These are phyloP conservation scores for Aphodius granarius DNA, from an alignment of 2,888 invertebrate species.

Conservation along the genomic window DNA sequence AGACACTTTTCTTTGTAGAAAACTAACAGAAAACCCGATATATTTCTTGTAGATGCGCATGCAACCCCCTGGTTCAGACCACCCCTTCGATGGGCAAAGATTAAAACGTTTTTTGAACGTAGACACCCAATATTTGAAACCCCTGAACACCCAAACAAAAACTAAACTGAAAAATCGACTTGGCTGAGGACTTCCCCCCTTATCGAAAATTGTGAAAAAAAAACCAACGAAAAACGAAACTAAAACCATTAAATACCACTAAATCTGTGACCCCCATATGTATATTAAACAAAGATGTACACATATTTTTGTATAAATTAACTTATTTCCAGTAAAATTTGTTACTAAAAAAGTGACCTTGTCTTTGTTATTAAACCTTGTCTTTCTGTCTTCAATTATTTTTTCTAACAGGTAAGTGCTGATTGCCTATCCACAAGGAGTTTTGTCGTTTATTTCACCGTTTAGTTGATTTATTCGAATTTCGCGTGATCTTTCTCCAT, in stretches of 20 bases:
- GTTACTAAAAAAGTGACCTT: background rate
- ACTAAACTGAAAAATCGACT: constrained; percentile 23
- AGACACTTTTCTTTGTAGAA: constrained; percentile 5
- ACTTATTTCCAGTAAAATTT: background rate
- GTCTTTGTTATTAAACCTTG: background rate
- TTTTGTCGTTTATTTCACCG: too few relatives aligned
- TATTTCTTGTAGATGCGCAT: constrained; percentile 62
- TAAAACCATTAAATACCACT: background rate
- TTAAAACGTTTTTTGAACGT: constrained; percentile 57
- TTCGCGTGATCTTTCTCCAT: too few relatives aligned
- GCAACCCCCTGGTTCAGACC: constrained; percentile 67
- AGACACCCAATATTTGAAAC: constrained; percentile 51
- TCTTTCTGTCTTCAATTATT: too few relatives aligned
- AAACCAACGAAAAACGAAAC: background rate
- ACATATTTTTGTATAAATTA: background rate
- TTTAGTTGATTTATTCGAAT: too few relatives aligned
- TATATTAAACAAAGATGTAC: too few relatives aligned
- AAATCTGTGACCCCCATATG: background rate
- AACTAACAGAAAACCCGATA: constrained; percentile 18
- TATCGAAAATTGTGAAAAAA: background rate
- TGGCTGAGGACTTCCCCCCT: background rate
- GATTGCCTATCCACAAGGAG: too few relatives aligned
- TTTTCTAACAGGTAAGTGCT: too few relatives aligned
- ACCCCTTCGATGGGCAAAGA: constrained; percentile 58
- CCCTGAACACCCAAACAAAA: constrained; percentile 26